These are phyloP conservation scores for Tiliqua scincoides DNA, from an alignment of 2,113 vertebrate species.

Conservation along the genomic window DNA sequence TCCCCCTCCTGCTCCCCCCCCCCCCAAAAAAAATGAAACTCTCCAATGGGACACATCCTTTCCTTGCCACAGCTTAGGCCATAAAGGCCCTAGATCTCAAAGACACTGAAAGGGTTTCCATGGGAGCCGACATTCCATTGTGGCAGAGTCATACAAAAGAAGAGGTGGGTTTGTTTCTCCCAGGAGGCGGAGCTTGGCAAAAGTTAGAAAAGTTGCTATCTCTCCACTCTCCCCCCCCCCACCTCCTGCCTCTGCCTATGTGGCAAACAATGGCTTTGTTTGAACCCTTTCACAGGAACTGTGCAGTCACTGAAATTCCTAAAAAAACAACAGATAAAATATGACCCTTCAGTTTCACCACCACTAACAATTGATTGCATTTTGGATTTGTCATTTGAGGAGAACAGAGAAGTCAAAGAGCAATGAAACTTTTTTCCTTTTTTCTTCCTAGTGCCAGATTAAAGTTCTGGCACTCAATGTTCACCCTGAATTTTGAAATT, in stretches of 20 bases:
- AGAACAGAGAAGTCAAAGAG: not conserved
- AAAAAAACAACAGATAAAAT: not conserved
- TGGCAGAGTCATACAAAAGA: slow-evolving; percentile 80
- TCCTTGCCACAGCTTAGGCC: slow-evolving; percentile 28
- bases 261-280: slow-evolving; percentile 86
- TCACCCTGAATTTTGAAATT: slow-evolving; percentile 15
- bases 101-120: slow-evolving; percentile 79
- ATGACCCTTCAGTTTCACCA: not conserved
- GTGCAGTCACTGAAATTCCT: slow-evolving; percentile 18
- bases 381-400: not conserved
- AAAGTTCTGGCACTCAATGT: not conserved
- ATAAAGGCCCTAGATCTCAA: slow-evolving; percentile 61
- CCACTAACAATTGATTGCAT: not conserved
- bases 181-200: slow-evolving; percentile 72
- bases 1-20: no score
- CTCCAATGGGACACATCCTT: slow-evolving; percentile 36
- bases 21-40: slow-evolving; percentile 4
- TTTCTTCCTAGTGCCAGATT: not conserved
- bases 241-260: slow-evolving; percentile 82
- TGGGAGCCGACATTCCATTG: slow-evolving; percentile 89
- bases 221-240: slow-evolving; percentile 57
- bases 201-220: slow-evolving; percentile 75
- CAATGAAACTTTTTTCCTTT: not conserved
- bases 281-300: slow-evolving; percentile 27
- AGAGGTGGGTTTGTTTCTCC: slow-evolving; percentile 43